Base-by-base conservation (phyloP, 2,797 vertebrate genomes). In the Scleropages formosus region DNA sequence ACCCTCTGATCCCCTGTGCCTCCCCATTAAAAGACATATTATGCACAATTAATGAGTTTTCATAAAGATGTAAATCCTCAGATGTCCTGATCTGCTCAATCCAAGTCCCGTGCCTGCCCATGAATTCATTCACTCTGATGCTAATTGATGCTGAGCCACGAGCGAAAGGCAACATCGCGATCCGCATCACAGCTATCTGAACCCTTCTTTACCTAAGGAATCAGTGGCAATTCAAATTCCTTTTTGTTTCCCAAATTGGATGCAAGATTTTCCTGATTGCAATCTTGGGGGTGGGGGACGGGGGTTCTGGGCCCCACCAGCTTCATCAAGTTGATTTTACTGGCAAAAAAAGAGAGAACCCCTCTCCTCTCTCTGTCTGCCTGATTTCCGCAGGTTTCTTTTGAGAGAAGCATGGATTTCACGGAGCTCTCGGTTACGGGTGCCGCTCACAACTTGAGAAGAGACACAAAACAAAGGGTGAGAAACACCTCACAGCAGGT, bases 341-440 rank as follows among this genome's bases (percentile, higher is more conserved):
- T n/a, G n/a, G n/a, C n/a, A n/a, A n/a, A n/a, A n/a, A n/a, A n/a
- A n/a, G n/a, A n/a, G 72, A 85, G 74, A 74, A 75, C 80, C 46
- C 27, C 80, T 71, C 82, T 78, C 76, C 78, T 75, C 75, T 64
- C 78, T 82, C 75, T 75, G 72, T 79, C 77, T 83, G 20, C 59
- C 20, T 18, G 59, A 61, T 61, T 18, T 51, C 51, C 13, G 13
- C 47, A 51, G 65, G 65, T 49, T 67, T 56, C n/a, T 9, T 71
- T 16, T 71, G 51, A 12, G 49, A n/a, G 22, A 15, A 82, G 83
- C 88, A 90, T 89, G 80, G 88, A 91, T 91, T 88, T 90, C 85
- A 90, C 77, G 85, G 82, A 26, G 59, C 78, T 74, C 75, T 83
- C 86, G 88, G 85, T 89, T 89, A 81, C 68, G 71, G 51, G 49